These are phyloP conservation scores for Limnephilus auricula DNA, from an alignment of 2,888 invertebrate genomes.

Conservation along the genomic window DNA sequence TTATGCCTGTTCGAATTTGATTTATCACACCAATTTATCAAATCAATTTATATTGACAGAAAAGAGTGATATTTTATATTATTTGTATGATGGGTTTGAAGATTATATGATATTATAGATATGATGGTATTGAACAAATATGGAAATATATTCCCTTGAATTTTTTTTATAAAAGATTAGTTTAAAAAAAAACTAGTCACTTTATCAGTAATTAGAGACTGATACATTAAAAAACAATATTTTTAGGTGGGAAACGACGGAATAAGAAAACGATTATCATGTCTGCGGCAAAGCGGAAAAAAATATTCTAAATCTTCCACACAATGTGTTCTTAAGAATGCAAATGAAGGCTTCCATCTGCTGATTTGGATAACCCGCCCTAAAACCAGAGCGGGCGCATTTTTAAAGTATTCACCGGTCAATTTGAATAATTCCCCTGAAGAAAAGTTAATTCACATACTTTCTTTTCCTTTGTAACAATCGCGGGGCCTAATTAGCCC, in stretches of 20 bases:
- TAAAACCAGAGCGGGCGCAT: conserved; percentile 34
- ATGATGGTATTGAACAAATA: too few species aligned
- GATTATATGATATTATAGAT: too few species aligned
- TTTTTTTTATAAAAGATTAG: too few species aligned
- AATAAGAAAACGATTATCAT: background rate
- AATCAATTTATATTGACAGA: too few species aligned
- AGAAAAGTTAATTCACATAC: conserved; percentile 66
- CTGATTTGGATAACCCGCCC: background rate
- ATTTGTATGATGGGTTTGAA: too few species aligned
- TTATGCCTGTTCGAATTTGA: too few species aligned
- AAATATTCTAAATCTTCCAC: background rate
- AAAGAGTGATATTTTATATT: too few species aligned
- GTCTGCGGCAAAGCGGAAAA: conserved; percentile 11
- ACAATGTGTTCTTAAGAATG: conserved; percentile 27
- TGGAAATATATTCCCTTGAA: too few species aligned
- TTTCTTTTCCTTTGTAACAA: conserved; percentile 64
- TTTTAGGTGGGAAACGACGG: background rate
- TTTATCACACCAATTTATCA: too few species aligned
- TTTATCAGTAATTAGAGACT: background rate
- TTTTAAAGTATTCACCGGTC: conserved; percentile 52
- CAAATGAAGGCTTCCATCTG: conserved; percentile 26
- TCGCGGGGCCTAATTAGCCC: conserved; percentile 64
- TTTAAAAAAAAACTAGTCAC: background rate
- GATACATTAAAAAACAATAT: background rate
- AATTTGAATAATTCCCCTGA: conserved; percentile 66